Base-by-base conservation (phyloP, 2,888 invertebrate species). In the Nysson spinosus region DNA sequence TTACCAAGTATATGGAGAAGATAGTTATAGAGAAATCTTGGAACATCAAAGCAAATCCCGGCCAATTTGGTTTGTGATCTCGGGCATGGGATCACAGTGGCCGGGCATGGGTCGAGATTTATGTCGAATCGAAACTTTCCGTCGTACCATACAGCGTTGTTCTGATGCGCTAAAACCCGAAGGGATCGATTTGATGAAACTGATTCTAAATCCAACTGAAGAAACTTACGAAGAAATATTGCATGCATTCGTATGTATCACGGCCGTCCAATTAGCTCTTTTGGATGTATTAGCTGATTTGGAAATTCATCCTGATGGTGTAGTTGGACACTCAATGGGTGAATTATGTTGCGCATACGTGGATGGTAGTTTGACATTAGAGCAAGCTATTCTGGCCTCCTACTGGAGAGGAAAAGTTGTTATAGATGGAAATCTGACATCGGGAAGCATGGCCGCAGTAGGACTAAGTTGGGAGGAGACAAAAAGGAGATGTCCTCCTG, bases 271-370 rank as follows among this genome's bases (percentile, higher is more conserved):
- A 90, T 90, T 93, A 47, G 92, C 91, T n/a, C 82, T 93, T 19
- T 90, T 91, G 4, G 93, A 94, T 80, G 83, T 92, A 19, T 84
- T 94, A 12, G 84, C 77, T 43, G 85, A 87, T 4, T 78, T 90
- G 9, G 92, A 91, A 14, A 88, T 94, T 11, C 85, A 87, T 37
- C 92, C 93, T 0, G 93, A 94, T 85, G 91, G 92, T 7, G 90
- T 94, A 57, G 90, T 94, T 61, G 96, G 98, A 2, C 97, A 97
- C 87, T 97, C 97, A 9, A 95, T 96, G 0, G 98, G 98, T 16
- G 98, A 98, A 86, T 89, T 98, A 3, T 96, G 95, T 0, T 98
- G 98, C 87, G 96, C 95, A 0, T 98, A 98, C 88, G 97, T 96
- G 2, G 98, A 98, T 86, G 96, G 95, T 0, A 94, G 95, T 72